Evolutionary conservation across 2,888 invertebrate species (phyloP), one percentile per base, ranked within the genome.

Genomic region (Caenorhabditis panamensis): DNA sequence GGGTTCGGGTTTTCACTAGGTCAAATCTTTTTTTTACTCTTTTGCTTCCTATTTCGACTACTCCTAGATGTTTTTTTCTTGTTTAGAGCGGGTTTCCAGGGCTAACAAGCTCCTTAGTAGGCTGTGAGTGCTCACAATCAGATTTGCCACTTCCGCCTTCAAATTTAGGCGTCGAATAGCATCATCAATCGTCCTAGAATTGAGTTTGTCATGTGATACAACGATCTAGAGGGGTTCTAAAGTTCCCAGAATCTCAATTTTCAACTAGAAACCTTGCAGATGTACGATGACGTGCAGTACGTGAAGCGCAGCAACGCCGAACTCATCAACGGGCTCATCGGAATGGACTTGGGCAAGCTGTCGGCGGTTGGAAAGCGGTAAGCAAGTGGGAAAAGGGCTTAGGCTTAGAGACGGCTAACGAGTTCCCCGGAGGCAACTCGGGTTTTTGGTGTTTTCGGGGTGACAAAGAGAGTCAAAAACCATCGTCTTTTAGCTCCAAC

Each of bases 301-400:
- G 84, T 82, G 66, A 88, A 88, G 79, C 79, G 87, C 28, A 81
- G 85, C 47, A 89, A 89, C 67, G 89, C 89, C 49, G 89, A 89
- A 68, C 85, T 89, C 41, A 89, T 89, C 80, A 89, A 89, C 75
- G 89, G 89, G 16, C 84, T 89, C 37, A 89, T 89, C 68, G 89
- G 89, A 47, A 89, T 89, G 89, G 89, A 89, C 71, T 81, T 89
- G 73, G 84, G 87, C 78, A 85, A 88, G 68, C 76, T 88, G 66
- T 84, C 84, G 16, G 86, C 86, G n/a, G 88, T 89, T 37, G 89
- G 89, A 47, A 89, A 89, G 77, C 83, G 89, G 68, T 78, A 61
- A 22, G 59, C 18, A 4, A 18, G 47, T 3, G n/a, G 47, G 47
- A 16, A 41, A 13, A 16, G 37, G 31, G 41, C 18, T 59, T 37